Conservation (phyloP, 2,888 invertebrate genomes). For the Drosophila colorata region DNA sequence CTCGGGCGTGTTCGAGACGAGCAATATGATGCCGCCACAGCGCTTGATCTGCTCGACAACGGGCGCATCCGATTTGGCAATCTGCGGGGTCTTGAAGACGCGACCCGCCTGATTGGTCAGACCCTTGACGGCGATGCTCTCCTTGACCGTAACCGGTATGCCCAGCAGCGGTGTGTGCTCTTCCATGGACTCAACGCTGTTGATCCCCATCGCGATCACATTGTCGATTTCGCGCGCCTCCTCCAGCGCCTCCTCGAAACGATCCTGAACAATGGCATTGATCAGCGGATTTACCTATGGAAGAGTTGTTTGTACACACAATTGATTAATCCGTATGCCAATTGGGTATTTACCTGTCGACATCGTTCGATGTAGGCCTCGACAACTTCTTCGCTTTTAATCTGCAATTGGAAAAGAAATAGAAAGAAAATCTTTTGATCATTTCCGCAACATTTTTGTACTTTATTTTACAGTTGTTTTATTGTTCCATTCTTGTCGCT, state of each 20-base stretch:
- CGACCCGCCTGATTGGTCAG: conserved; percentile 92
- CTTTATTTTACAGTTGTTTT: background rate
- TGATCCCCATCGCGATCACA: conserved; percentile 87
- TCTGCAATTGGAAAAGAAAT: conserved; percentile 85
- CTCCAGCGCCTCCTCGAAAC: conserved; percentile 90
- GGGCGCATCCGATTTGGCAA: conserved; percentile 91
- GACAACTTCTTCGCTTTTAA: conserved; percentile 90
- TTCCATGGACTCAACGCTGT: conserved; percentile 88
- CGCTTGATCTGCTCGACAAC: conserved; percentile 89
- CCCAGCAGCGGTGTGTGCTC: conserved; percentile 91
- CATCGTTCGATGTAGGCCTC: conserved; percentile 91
- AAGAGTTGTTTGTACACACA: background rate
- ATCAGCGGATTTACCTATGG: conserved; percentile 90
- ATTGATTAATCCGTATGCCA: background rate
- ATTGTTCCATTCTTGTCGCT: conserved; percentile 29
- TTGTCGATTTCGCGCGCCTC: conserved; percentile 91
- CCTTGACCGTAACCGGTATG: conserved; percentile 94
- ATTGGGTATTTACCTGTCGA: conserved; percentile 88
- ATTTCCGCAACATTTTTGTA: conserved; percentile 43
- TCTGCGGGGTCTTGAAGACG: conserved; percentile 87
- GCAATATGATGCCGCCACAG: conserved; percentile 93
- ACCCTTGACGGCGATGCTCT: conserved; percentile 92
- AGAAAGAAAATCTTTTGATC: conserved; percentile 24
- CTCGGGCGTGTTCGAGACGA: conserved; percentile 96
- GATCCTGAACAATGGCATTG: conserved; percentile 92